Percentiles rank a stretch among this genome's conserved stretches.
Conservation (phyloP, 2,888 invertebrate genomes). For the Parasteatoda lunata region DNA sequence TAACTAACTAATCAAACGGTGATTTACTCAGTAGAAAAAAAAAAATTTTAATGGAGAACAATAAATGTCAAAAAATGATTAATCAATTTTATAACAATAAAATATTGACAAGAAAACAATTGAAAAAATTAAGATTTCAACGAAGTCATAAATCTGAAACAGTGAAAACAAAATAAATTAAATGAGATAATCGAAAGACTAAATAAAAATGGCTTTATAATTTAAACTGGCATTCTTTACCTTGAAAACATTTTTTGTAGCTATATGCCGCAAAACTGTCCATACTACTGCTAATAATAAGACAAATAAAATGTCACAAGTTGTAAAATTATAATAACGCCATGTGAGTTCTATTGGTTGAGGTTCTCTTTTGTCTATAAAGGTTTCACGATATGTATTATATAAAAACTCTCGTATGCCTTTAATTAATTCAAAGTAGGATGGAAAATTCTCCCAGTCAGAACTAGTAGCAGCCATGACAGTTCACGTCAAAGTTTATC, state of each 20-base stretch:
- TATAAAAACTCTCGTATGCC: slow-evolving; percentile 45
- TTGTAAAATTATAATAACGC: slow-evolving; percentile 48
- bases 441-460: slow-evolving; percentile 60
- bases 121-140: no score
- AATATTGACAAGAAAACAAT: no score
- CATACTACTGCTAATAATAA: slow-evolving; percentile 68
- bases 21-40: no score
- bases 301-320: slow-evolving; percentile 52
- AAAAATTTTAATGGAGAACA: no score
- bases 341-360: slow-evolving; percentile 29
- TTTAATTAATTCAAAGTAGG: slow-evolving; percentile 41
- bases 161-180: no score
- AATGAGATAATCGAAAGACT: no score
- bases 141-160: no score
- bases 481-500: slow-evolving; percentile 37
- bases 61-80: no score
- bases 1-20: no score
- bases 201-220: no score
- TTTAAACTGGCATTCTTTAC: slow-evolving; percentile 29
- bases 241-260: slow-evolving; percentile 69
- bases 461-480: slow-evolving; percentile 58
- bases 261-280: slow-evolving; percentile 69
- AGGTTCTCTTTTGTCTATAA: slow-evolving; percentile 31
- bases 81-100: no score
- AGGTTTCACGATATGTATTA: slow-evolving; percentile 33